Evolutionary conservation across 2,888 invertebrate species (phyloP).

Genomic region (Proisotoma minuta): DNA sequence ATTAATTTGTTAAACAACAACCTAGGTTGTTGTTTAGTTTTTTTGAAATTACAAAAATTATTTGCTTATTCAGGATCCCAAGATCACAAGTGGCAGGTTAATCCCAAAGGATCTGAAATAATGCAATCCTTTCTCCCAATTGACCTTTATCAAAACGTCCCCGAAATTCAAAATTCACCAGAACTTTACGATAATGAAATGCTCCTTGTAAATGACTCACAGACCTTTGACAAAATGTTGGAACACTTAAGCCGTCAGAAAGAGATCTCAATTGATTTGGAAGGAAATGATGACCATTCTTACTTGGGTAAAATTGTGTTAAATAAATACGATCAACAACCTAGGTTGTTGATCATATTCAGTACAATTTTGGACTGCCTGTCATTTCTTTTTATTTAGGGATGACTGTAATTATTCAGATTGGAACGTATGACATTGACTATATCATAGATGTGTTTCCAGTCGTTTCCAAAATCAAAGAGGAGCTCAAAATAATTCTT

Average conservation of each 20-base stretch:
- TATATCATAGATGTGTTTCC: constrained; percentile 15
- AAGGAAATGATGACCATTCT: constrained; percentile 16
- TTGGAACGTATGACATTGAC: constrained; percentile 4
- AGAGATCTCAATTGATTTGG: constrained; percentile 4
- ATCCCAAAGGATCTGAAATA: no score
- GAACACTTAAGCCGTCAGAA: background rate
- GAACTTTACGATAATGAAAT: constrained; percentile 3
- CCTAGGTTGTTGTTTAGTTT: no score
- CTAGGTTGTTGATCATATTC: constrained; percentile 10
- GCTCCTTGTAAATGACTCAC: background rate
- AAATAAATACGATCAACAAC: constrained; percentile 2
- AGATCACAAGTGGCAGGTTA: no score
- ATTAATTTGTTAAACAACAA: background rate
- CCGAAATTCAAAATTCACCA: no score
- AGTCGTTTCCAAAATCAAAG: background rate
- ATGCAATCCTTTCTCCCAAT: no score
- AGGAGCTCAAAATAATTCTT: background rate
- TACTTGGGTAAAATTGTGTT: background rate
- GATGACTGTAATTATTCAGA: constrained; percentile 16
- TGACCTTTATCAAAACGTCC: no score
- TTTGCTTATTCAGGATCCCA: no score
- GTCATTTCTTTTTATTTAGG: background rate
- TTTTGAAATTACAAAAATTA: no score
- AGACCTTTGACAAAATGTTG: constrained; percentile 10
- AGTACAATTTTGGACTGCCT: no score